Base-by-base conservation (phyloP, 64 coral and sea anemone species). In the Actinia tenebrosa region DNA sequence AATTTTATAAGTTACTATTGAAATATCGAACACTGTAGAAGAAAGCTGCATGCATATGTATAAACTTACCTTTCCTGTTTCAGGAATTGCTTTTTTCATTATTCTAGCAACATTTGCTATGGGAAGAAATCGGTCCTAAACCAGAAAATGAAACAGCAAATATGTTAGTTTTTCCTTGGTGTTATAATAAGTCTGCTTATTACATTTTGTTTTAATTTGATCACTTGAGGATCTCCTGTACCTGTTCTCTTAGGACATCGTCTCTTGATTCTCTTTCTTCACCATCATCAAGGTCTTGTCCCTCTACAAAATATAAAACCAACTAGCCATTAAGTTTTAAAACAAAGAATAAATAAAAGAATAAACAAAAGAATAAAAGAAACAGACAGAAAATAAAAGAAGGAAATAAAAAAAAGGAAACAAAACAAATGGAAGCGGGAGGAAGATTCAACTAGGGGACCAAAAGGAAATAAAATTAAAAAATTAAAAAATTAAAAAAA, bases 71-170 rank as follows among this genome's bases (percentile, higher is more conserved):
- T 99, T 99, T 80, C 97, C 97, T 81, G 86, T 99, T 45, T 95
- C 94, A 5, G 97, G 97, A 83, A 99, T 99, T 27, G 97, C 95
- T 47, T 99, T 99, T 77, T 99, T 99, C 97, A 99, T 99, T 92
- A 99, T 99, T 89, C 97, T 92, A 60, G 97, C 97, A 60, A 99
- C 97, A 93, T 99, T 99, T 78, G 97, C 97, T 80, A 99, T 99
- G 4, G 97, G 97, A 68, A 99, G 89, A 62, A 99, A 99, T 62
- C 97, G 97, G 90, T 98, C 96, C 96, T 98, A 63, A 44, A 79
- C 8, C 47, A 61, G 54, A 19, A 20, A 61, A 61, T 16, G 15
- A 61, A 16, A 61, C 3, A 17, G 30, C 30, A 37, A 37, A 37
- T 37, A 37, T 37, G 30, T 37, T 37, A 37, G 30, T 37, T 37